Percentiles rank a stretch among this genome's conserved stretches.
phyloP scores from a whole-genome alignment of 2,113 vertebrate species.

The Xyliphius kryptos region DNA sequence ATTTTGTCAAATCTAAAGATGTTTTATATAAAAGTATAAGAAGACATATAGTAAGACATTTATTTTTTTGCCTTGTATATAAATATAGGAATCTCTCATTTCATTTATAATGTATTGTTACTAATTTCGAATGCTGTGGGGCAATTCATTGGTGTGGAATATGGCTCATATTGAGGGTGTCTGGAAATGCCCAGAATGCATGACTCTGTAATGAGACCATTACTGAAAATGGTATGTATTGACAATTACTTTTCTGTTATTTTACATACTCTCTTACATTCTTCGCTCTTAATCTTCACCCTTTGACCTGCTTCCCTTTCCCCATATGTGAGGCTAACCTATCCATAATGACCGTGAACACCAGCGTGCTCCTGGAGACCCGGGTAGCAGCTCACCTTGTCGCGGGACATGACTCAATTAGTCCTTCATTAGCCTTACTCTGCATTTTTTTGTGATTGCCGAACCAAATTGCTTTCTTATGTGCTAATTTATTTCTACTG shows the following conservation, averaged over 20 bases:
- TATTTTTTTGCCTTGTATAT: too few species aligned
- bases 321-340: slow-evolving; percentile 60
- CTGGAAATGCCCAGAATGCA: slow-evolving; percentile 55
- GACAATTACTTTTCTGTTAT: slow-evolving; percentile 14
- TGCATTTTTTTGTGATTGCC: slow-evolving; percentile 49
- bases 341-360: slow-evolving; percentile 48
- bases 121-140: too few species aligned
- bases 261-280: slow-evolving; percentile 9
- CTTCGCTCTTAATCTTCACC: slow-evolving; percentile 58
- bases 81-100: too few species aligned
- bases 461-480: slow-evolving; percentile 68
- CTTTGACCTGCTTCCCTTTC: slow-evolving; percentile 52
- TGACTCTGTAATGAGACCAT: slow-evolving; percentile 56
- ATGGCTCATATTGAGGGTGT: slow-evolving; percentile 55
- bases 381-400: slow-evolving; percentile 37
- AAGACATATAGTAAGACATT: too few species aligned
- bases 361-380: slow-evolving; percentile 29
- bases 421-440: slow-evolving; percentile 39
- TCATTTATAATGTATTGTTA: too few species aligned
- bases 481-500: slow-evolving; percentile 46
- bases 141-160: slow-evolving; percentile 49
- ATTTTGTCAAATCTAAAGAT: too few species aligned
- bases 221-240: slow-evolving; percentile 64
- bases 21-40: too few species aligned
- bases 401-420: slow-evolving; percentile 54